phyloP scores from a whole-genome alignment of 1,140 invertebrate genomes.

The Drosophila nikananu region DNA sequence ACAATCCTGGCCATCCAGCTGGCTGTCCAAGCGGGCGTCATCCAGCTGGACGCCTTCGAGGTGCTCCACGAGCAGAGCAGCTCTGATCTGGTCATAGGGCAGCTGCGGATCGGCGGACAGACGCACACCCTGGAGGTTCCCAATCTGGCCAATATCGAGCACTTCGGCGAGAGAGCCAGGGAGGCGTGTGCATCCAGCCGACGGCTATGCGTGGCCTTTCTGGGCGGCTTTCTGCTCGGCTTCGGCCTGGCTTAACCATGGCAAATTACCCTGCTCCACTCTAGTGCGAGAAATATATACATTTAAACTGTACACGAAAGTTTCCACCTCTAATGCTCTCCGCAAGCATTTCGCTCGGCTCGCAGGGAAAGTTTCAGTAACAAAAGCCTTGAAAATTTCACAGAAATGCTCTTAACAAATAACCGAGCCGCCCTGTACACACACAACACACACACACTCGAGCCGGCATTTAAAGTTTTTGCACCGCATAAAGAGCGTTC shows the following conservation, averaged over 20 bases:
- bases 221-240: conserved; percentile 59
- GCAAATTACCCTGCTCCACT: neutral
- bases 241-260: conserved; percentile 47
- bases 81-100: neutral
- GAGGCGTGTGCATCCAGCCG: conserved; percentile 13
- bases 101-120: neutral
- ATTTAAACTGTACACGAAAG: conserved; percentile 27
- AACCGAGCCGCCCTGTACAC: conserved; percentile 11
- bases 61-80: neutral
- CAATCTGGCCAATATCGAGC: neutral
- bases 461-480: conserved; percentile 52
- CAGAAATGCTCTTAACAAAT: conserved; percentile 57
- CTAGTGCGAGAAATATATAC: conserved; percentile 3
- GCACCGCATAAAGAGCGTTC: conserved; percentile 44
- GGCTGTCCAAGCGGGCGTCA: conserved; percentile 25
- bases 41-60: conserved; percentile 16
- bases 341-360: conserved; percentile 1
- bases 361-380: conserved; percentile 31
- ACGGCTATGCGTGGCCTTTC: conserved; percentile 38
- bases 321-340: conserved; percentile 7
- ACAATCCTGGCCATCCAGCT: conserved; percentile 34
- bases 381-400: conserved; percentile 45
- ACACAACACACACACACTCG: conserved; percentile 13
- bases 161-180: conserved; percentile 11
- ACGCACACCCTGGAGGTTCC: neutral